phyloP scores from a whole-genome alignment of 2,888 invertebrate species.

The Synanthedon tipuliformis region DNA sequence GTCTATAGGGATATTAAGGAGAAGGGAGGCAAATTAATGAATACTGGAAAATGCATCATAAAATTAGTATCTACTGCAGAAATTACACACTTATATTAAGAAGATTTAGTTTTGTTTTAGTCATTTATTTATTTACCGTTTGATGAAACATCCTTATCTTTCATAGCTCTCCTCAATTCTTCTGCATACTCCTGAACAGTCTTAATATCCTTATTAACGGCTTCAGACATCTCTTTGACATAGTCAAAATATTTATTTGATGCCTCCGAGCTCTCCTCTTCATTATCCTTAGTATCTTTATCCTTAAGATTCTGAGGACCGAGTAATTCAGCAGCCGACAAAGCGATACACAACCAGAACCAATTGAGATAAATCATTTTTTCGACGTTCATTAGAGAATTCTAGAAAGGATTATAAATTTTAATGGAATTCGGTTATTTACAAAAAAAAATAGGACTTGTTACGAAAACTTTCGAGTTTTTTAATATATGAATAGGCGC shows the following conservation, averaged over 20 bases:
- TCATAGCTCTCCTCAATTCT: constrained; percentile 29
- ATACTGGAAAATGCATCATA: too few species aligned
- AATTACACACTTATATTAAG: too few species aligned
- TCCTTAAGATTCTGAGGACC: constrained; percentile 41
- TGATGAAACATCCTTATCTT: not conserved
- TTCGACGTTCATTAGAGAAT: too few species aligned
- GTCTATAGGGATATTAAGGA: too few species aligned
- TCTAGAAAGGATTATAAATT: too few species aligned
- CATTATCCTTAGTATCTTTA: constrained; percentile 28
- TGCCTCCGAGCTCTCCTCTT: constrained; percentile 7
- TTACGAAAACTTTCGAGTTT: not conserved
- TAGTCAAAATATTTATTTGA: constrained; percentile 25
- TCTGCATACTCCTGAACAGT: constrained; percentile 44
- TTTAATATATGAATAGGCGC: not conserved
- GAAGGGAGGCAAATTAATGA: too few species aligned
- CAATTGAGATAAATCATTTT: constrained; percentile 5
- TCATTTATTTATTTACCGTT: not conserved
- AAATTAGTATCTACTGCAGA: too few species aligned
- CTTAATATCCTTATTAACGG: constrained; percentile 39
- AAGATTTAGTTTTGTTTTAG: too few species aligned
- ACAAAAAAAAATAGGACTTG: too few species aligned
- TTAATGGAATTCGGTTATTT: not conserved
- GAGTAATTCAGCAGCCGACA: constrained; percentile 39
- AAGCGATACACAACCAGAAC: constrained; percentile 33
- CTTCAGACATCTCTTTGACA: constrained; percentile 36